Base-by-base conservation (phyloP, 2,797 vertebrate species). In the Acipenser oxyrinchus region DNA sequence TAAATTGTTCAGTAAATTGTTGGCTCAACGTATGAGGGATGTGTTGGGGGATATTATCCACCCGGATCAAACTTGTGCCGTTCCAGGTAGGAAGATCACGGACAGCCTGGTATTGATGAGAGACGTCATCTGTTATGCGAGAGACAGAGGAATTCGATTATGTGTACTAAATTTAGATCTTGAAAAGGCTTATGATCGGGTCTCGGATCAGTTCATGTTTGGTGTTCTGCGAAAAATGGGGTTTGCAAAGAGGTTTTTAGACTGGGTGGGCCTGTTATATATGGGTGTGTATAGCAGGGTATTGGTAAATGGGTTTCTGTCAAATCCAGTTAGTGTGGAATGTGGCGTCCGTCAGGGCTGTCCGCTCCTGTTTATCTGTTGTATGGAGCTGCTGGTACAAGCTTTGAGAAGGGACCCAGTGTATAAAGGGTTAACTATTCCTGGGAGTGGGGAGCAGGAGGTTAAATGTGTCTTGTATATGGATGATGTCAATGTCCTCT, bases 341-440 rank as follows among this genome's bases (percentile, higher is more conserved):
- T 23, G 60, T 9, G 60, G 60, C 10, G 60, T 62, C 10, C 60
- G 15, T 11, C 60, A 62, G 37, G 60, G 60, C 6, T 62, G 60
- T 62, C 60, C 60, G 6, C 4, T 62, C 6, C 11, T 62, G 13
- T 62, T 62, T 62, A 7, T 62, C 5, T 48, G 15, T 37, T 62
- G 13, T 37, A 62, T 62, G 5, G 60, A 62, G 23, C 15, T 10
- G 7, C 15, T 62, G 60, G 60, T 6, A 18, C 15, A 37, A 8
- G 37, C 37, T 2, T 23, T 37, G 23, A 37, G 23, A 37, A 37
- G 23, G 23, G 23, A 37, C 23, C 23, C 23, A 37, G 23, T 37
- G 23, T 37, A 37, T 37, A 37, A 4, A 37, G 23, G 23, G 2
- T 4, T 37, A 37, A 37, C 23, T 37, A 37, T 37, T 37, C 23